Base-by-base conservation (phyloP, 2,113 vertebrate species). In the Trogon melanurus region DNA sequence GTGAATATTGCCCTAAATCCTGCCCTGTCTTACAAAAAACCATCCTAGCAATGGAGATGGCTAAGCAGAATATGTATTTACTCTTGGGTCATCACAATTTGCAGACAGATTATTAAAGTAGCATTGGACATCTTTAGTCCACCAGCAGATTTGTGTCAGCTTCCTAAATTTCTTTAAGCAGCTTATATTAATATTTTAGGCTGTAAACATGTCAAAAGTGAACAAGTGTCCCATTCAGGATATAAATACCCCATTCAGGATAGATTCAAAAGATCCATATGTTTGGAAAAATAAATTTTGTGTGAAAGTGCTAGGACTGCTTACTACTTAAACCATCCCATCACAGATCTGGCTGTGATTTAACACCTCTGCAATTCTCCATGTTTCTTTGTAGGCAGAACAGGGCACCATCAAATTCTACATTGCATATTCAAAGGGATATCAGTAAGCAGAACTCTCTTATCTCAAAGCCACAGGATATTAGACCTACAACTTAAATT, bases 171-270 rank as follows among this genome's bases (percentile, higher is more conserved):
- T 88, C 50, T 19, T 2, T 86, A 73, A 94, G 67, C 44, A 92
- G 62, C 50, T 94, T 93, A 86, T 54, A 56, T 80, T 87, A 78
- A 83, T 78, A 87, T 54, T 78, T 18, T 84, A 65, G 25, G 19
- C 57, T 73, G 56, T 57, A 86, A 93, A 86, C n/a, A 60, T 34
- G 41, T 53, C 65, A 94, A 41, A 9, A 89, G 2, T 23, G 41
- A 83, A 45, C 27, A 76, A 74, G 18, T 58, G 54, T 74, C 38
- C n/a, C 27, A 51, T 54, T 72, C 30, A 54, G 23, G 23, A 61
- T 56, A 71, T 64, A 82, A 88, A 62, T 64, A 79, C 20, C 25
- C 8, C 16, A 22, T 56, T 91, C 20, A 47, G 27, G 16, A 57
- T n/a, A n/a, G 32, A 56, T 81, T 80, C 44, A 66, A 10, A 6